A percentile compares a stretch with the other conserved stretches of the same genome.
Conservation (phyloP, 2,797 vertebrate species). For the Thamnophis elegans region DNA sequence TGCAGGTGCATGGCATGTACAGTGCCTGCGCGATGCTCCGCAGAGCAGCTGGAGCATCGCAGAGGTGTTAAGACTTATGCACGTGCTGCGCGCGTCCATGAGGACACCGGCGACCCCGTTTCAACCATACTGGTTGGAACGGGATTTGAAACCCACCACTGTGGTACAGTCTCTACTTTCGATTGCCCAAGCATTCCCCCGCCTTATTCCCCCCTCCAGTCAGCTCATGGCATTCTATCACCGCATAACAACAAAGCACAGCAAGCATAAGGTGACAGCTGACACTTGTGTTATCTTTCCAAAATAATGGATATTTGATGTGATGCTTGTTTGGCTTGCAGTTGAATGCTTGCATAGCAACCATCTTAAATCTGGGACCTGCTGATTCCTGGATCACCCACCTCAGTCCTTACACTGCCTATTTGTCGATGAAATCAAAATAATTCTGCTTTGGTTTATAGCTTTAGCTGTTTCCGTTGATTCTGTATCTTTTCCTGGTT, state of each 20-base stretch:
- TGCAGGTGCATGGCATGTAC: too few species aligned
- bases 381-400: background rate
- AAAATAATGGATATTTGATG: background rate
- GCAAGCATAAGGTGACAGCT: background rate
- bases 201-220: too few species aligned
- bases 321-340: background rate
- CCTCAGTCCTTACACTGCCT: background rate
- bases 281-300: background rate
- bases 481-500: background rate
- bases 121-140: too few species aligned
- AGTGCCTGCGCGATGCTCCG: too few species aligned
- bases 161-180: background rate
- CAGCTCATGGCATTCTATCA: background rate
- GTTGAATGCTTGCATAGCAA: background rate
- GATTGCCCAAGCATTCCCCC: background rate
- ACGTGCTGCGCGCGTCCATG: too few species aligned
- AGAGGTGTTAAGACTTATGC: too few species aligned
- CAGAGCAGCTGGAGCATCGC: too few species aligned
- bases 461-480: background rate
- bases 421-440: background rate
- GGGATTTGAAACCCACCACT: too few species aligned
- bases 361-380: background rate
- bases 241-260: background rate
- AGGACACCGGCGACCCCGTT: too few species aligned
- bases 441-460: background rate